Base-by-base conservation (phyloP, 2,113 vertebrate species). In the Corydoras maculifer region DNA sequence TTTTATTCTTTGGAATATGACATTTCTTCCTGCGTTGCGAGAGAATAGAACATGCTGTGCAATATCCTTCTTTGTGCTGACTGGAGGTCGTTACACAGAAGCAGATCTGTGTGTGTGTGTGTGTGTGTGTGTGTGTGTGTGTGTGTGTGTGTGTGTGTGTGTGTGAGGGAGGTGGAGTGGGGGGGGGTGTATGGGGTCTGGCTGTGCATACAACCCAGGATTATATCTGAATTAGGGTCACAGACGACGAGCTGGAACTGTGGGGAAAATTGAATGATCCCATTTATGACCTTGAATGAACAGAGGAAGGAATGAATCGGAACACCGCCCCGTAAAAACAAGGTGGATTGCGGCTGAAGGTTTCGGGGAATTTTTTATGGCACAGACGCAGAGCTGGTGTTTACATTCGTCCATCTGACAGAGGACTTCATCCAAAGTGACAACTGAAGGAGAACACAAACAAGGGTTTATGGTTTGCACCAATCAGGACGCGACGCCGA, bases 171-270 rank as follows among this genome's bases (percentile, higher is more conserved):
- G 18, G 18, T 4, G 32, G 32, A 2, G 60, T 62, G 31, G 3
- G 60, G 31, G 60, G 8, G 14, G 8, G 48, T 11, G 30, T 43
- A 6, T 12, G 25, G 30, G 59, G 58, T 31, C 9, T 35, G 31
- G 13, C 63, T 53, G 62, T 74, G 68, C 77, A 75, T 58, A 57
- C 31, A 75, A 76, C n/a, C 9, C 64, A 50, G 70, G 74, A 80
- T 84, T 82, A 78, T 70, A 74, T 75, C 13, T 65, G 75, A 77
- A 81, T 79, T 78, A 83, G 59, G 25, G 68, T 61, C 5, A 62
- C 76, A 82, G 84, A 81, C 64, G 73, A 68, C 80, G 64, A 68
- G 58, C 74, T 15, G 62, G 54, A 75, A 61, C 35, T 74, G 13
- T 67, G 3, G 65, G 65, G 48, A 59, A 70, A 60, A 55, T 58